Base-by-base conservation (phyloP, 2,797 vertebrate genomes). In the Acanthiza pusilla region DNA sequence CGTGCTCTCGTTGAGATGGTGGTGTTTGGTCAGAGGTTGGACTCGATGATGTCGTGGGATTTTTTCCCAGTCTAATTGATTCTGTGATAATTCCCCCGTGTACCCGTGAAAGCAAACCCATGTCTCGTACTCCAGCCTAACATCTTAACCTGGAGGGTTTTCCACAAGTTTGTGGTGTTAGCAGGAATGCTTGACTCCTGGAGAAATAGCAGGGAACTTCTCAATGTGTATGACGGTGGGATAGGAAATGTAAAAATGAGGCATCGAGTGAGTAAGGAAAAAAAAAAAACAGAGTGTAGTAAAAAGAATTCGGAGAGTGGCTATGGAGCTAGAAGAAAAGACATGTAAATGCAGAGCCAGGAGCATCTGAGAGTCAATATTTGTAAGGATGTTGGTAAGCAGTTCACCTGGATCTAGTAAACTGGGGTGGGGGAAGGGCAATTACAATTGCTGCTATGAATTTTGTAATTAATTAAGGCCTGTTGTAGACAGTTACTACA, bases 71-170 rank as follows among this genome's bases (percentile, higher is more conserved):
- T n/a, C 11, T 51, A 7, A 57, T 7, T 38, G 50, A 36, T 63
- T 55, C 50, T n/a, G 20, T 22, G 43, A 26, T 17, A 23, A 29
- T 38, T 60, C 15, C 23, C 48, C 27, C 29, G 10, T 1, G 17
- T 26, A 11, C 26, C 7, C 14, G 5, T 30, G 67, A 38, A 26
- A 60, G 62, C 30, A 54, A 2, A 1, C n/a, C 42, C 1, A 0
- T 4, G 6, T 29, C 57, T 27, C 7, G 1, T 18, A 5, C 20
- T 43, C 25, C 21, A 25, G 18, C 19, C 23, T 23, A 36, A 10
- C 10, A 2, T 19, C 26, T 9, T 22, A 17, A 40, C 22, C 3
- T 1, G 5, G 10, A 8, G n/a, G 42, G 16, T 72, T n/a, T 50
- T 25, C n/a, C 25, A 12, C 27, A 18, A 11, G 23, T 7, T 4